Base-by-base conservation (phyloP, 2,797 vertebrate genomes). In the Platalea minor region DNA sequence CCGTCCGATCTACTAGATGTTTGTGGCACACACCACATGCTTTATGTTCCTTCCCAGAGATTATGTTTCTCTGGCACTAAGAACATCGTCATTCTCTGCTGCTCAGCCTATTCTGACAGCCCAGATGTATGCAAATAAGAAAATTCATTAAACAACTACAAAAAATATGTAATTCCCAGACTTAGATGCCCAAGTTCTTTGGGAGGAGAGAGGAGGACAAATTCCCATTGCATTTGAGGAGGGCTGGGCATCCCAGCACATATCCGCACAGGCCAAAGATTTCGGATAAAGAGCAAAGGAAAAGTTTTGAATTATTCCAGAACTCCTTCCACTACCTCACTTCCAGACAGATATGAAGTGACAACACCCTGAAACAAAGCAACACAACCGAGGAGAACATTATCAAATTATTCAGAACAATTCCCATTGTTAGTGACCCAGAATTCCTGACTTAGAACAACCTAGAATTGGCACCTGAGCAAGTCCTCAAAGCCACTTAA, bases 321-420 rank as follows among this genome's bases (percentile, higher is more conserved):
- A 91, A 90, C 90, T 95, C 93, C 94, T 96, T 96, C 96, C 94
- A 97, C 96, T 96, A 96, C 94, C 91, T 97, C 96, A 96, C 94
- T 96, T 96, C 96, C 96, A 97, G 94, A 95, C 72, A 95, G 95
- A 94, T 96, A 95, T 67, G 92, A 93, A 97, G 76, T 79, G 96
- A 96, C 93, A 96, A 95, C 86, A 95, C 82, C 94, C 96, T 94
- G 82, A 96, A 93, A 95, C 91, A 97, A 95, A 93, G 93, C 75
- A 96, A 92, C 67, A 53, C 77, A 81, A 86, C 70, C 0, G 2
- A 91, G 73, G 56, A 91, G 89, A 93, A 79, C 63, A 93, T 96
- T 94, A 96, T 97, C 97, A 92, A 95, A 97, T 97, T 92, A 94
- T 63, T 96, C 87, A 86, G 89, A 97, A 97, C 93, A 97, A 96